These are phyloP conservation scores for Microctonus aethiopoides DNA, from an alignment of 2,888 invertebrate genomes.

Conservation along the genomic window DNA sequence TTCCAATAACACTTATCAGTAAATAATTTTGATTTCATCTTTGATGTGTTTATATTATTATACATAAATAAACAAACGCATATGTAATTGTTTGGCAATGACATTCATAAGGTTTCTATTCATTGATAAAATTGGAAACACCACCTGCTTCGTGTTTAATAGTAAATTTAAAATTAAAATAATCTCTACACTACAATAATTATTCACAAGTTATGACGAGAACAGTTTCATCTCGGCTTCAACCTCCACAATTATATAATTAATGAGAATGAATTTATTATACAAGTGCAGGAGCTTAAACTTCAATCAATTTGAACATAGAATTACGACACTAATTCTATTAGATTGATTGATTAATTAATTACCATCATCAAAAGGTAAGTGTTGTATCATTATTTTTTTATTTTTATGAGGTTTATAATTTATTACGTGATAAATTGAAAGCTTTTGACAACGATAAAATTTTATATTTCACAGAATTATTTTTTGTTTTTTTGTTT, in stretches of 20 bases:
- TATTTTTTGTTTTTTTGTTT: neutral
- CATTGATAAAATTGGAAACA: no score
- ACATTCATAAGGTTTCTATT: neutral
- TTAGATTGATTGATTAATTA: no score
- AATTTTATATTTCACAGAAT: neutral
- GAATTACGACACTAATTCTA: no score
- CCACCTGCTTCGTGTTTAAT: no score
- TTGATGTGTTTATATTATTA: neutral
- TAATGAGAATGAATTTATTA: neutral
- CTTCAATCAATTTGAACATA: no score
- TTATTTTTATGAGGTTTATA: no score
- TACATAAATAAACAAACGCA: no score
- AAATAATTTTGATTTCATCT: neutral
- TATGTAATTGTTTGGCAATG: no score
- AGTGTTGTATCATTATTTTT: no score
- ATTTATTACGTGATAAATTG: neutral
- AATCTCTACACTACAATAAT: no score
- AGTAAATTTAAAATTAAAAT: no score
- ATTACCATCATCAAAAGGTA: no score
- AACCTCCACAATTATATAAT: neutral
- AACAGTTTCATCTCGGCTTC: neutral
- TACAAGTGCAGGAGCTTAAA: neutral
- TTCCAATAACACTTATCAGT: neutral
- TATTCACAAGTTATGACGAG: neutral
- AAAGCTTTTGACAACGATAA: neutral